These are phyloP conservation scores for Pedetes capensis DNA, from an alignment of 2,113 vertebrate species.

Conservation along the genomic window DNA sequence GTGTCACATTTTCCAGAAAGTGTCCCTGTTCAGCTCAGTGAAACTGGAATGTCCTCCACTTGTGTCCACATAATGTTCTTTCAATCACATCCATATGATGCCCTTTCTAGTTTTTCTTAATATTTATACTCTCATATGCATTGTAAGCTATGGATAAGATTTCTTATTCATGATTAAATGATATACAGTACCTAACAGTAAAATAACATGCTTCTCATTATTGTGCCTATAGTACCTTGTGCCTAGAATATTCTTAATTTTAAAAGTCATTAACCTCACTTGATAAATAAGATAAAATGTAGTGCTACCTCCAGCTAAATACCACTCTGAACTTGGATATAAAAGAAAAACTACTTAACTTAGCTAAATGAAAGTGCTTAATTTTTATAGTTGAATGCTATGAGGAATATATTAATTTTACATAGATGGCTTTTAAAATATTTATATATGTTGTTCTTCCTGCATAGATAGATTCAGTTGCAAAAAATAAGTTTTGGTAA, in stretches of 20 bases:
- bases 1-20: background rate
- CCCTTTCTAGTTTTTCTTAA: background rate
- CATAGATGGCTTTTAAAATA: background rate
- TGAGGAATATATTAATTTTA: background rate
- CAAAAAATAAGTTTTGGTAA: constrained; percentile 3
- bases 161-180: background rate
- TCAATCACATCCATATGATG: background rate
- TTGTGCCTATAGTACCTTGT: background rate
- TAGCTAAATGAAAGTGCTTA: background rate
- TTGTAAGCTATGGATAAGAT: background rate
- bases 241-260: background rate
- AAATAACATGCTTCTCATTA: too few species aligned
- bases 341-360: background rate
- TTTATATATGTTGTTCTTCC: background rate
- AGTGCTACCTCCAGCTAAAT: background rate
- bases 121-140: background rate
- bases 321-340: background rate
- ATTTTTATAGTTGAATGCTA: background rate
- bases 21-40: background rate
- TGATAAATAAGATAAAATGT: background rate
- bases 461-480: background rate
- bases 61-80: too few species aligned
- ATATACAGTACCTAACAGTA: background rate
- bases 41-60: background rate
- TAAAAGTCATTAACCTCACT: background rate